Evolutionary conservation across 2,113 vertebrate genomes (phyloP).

Genomic region (Urocolius indicus): DNA sequence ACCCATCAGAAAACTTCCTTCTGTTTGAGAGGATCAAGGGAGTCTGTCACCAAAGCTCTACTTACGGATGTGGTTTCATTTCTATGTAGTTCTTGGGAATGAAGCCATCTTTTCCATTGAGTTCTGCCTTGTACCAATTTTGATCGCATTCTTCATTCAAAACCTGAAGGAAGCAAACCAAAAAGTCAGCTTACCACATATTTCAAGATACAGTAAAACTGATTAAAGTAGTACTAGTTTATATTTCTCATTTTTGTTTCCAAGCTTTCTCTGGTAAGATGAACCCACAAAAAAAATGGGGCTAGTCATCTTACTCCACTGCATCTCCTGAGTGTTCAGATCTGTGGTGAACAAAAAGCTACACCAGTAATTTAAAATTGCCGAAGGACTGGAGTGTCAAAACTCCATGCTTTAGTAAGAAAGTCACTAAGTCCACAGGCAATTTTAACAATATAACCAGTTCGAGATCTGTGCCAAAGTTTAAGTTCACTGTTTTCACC

Average conservation of each 20-base stretch:
- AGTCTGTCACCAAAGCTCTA: conserved; percentile 16
- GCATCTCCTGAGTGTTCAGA: not conserved
- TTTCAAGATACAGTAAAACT: not conserved
- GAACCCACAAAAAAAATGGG: not conserved
- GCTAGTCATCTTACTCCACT: not conserved
- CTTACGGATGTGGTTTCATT: conserved; percentile 99
- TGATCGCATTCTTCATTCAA: conserved; percentile 97
- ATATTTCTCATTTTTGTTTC: not conserved
- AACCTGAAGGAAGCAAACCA: conserved; percentile 80
- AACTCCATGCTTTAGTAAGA: not conserved
- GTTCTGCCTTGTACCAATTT: conserved; percentile 98
- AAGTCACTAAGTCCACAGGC: not conserved
- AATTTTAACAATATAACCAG: not conserved
- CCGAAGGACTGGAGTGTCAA: not conserved
- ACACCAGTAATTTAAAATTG: not conserved
- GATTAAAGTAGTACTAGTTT: not conserved
- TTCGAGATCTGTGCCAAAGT: not conserved
- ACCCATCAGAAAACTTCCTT: not conserved
- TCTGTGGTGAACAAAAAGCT: not conserved
- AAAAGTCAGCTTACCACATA: not conserved
- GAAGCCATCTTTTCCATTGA: conserved; percentile 96
- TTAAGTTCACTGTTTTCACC: not conserved
- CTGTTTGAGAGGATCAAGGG: not conserved
- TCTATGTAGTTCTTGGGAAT: conserved; percentile 99
- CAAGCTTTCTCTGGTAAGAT: not conserved